Evolutionary conservation across 64 coral and sea anemone species (phyloP).

Genomic region (Actinia tenebrosa): DNA sequence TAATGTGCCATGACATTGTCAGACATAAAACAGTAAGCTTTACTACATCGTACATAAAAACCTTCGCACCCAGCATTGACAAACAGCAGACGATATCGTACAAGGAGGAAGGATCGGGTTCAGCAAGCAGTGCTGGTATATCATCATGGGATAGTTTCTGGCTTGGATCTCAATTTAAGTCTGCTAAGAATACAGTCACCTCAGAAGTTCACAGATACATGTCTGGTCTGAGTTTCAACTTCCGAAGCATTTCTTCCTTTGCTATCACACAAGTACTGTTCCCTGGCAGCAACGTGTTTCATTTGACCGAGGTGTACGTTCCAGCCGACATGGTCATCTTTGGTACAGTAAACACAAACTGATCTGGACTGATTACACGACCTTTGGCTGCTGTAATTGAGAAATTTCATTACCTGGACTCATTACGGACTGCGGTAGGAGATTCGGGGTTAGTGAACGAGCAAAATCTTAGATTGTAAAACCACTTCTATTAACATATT

Average conservation of each 20-base stretch:
- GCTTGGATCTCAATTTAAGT: neutral
- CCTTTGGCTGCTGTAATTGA: neutral
- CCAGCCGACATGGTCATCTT: constrained; percentile 38
- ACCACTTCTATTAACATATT: no score
- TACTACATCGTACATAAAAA: constrained; percentile 21
- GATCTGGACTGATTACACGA: neutral
- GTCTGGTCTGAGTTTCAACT: constrained; percentile 35
- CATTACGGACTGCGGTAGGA: neutral
- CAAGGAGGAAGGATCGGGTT: constrained; percentile 21
- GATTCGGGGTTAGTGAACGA: neutral
- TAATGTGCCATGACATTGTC: neutral
- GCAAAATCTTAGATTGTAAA: no score
- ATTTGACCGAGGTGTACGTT: constrained; percentile 40
- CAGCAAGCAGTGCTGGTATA: neutral
- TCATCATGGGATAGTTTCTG: constrained; percentile 7
- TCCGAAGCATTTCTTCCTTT: constrained; percentile 40
- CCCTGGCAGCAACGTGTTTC: constrained; percentile 15
- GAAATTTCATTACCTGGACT: neutral
- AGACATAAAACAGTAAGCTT: constrained; percentile 24
- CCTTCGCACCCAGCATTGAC: constrained; percentile 30
- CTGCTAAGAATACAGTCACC: constrained; percentile 31
- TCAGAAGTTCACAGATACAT: constrained; percentile 19
- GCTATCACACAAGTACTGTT: constrained; percentile 42
- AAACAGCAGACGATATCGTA: constrained; percentile 25
- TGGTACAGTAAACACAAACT: constrained; percentile 23